These are phyloP conservation scores for Coregonus sp. DNA, from an alignment of 2,797 vertebrate genomes.

Conservation along the genomic window DNA sequence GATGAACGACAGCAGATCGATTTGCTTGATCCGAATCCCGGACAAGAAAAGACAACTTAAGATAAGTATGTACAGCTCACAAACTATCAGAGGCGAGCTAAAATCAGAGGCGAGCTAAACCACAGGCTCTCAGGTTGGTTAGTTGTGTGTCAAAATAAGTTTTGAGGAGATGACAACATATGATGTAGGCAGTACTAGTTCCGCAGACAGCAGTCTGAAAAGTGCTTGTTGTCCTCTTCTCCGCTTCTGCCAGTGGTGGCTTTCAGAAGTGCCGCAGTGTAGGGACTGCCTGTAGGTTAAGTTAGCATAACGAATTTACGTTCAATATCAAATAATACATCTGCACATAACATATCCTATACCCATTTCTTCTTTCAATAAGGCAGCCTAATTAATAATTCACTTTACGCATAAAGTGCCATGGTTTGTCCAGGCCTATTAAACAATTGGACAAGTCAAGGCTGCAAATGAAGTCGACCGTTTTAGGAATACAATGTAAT, in stretches of 20 bases:
- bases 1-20: not conserved
- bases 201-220: not conserved
- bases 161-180: not conserved
- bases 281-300: not conserved
- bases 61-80: not conserved
- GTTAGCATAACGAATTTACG: slow-evolving; percentile 1
- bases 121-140: not conserved
- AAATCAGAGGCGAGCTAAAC: not conserved
- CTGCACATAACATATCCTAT: not conserved
- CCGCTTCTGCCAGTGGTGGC: not conserved
- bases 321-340: not conserved
- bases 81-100: not conserved
- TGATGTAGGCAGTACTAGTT: not conserved
- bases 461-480: not conserved
- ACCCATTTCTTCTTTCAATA: not conserved
- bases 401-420: not conserved
- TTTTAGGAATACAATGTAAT: not conserved
- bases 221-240: not conserved
- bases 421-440: not conserved
- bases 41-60: slow-evolving; percentile 2
- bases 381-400: not conserved
- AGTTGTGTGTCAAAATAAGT: not conserved
- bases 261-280: not conserved
- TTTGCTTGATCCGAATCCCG: not conserved
- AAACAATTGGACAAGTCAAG: too few relatives aligned